Percentiles rank a stretch among this genome's conserved stretches.
These are phyloP conservation scores for Epicampocera succincta DNA, from an alignment of 2,888 invertebrate species.

Conservation along the genomic window DNA sequence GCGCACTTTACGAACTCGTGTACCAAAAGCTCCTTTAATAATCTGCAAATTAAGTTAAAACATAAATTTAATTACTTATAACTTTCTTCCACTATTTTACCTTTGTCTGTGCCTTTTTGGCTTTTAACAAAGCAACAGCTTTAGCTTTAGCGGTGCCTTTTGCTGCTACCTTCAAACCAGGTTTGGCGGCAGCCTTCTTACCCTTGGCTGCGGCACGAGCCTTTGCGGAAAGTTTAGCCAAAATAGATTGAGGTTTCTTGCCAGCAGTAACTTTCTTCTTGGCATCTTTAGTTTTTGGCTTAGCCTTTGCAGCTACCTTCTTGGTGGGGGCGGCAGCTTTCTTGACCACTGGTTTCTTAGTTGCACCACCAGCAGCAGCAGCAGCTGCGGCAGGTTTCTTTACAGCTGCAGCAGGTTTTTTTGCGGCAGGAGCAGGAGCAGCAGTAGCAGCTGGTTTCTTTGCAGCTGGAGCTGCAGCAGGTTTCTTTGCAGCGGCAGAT, in stretches of 20 bases:
- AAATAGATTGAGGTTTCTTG: conserved; percentile 81
- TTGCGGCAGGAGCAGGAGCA: background rate
- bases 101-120: conserved; percentile 93
- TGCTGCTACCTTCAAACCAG: conserved; percentile 81
- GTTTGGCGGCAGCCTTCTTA: conserved; percentile 78
- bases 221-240: conserved; percentile 81
- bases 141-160: conserved; percentile 84
- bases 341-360: conserved; percentile 81
- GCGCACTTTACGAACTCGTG: conserved; percentile 93
- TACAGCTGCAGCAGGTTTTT: conserved; percentile 75
- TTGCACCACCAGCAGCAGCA: conserved; percentile 65
- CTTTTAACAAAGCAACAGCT: conserved; percentile 86
- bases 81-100: conserved; percentile 81
- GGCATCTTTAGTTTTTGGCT: conserved; percentile 79
- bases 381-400: conserved; percentile 81
- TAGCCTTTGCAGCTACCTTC: conserved; percentile 78
- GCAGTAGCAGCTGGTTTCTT: conserved; percentile 81
- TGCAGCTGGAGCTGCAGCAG: conserved; percentile 75
- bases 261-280: conserved; percentile 78
- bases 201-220: conserved; percentile 80
- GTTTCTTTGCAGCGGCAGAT: conserved; percentile 77
- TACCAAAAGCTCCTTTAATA: conserved; percentile 94
- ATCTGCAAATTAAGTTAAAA: conserved; percentile 83
- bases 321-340: conserved; percentile 76
- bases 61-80: no score